phyloP scores from a whole-genome alignment of 2,797 vertebrate species.

The Rallus crepitans region DNA sequence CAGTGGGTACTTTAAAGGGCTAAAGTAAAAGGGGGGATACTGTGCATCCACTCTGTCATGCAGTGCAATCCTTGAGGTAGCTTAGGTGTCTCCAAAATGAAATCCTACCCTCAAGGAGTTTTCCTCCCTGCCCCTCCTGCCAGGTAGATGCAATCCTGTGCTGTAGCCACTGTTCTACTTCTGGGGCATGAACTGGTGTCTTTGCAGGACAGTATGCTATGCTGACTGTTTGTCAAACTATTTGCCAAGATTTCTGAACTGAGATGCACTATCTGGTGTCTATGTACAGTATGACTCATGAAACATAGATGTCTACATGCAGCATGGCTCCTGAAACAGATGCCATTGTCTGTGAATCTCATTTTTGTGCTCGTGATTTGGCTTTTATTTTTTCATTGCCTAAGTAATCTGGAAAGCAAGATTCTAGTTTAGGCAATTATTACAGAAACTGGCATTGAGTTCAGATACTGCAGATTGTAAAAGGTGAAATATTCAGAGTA shows the following conservation, averaged over 20 bases:
- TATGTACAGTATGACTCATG: not conserved
- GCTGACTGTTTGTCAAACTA: not conserved
- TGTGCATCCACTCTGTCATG: rapidly evolving
- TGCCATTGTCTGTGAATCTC: not conserved
- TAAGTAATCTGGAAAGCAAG: not conserved
- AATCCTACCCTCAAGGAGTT: not conserved
- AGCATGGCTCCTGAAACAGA: not conserved
- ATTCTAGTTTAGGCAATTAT: not conserved
- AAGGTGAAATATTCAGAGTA: not conserved
- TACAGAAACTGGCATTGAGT: not conserved
- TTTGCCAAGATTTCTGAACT: not conserved
- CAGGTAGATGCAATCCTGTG: not conserved
- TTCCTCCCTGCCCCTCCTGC: not conserved
- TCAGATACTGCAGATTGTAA: not conserved
- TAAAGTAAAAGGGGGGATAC: not conserved
- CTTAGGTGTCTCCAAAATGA: not conserved
- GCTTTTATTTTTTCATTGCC: not conserved
- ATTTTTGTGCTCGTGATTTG: not conserved
- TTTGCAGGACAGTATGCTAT: not conserved
- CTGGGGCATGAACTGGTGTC: not conserved
- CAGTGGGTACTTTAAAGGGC: not conserved
- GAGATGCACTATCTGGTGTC: not conserved
- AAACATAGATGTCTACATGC: not conserved
- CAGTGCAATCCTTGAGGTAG: not conserved
- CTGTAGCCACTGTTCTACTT: not conserved